A percentile compares a stretch with the other conserved stretches of the same genome.
These are phyloP conservation scores for Sitophilus oryzae DNA, from an alignment of 1,140 invertebrate species.

Conservation along the genomic window DNA sequence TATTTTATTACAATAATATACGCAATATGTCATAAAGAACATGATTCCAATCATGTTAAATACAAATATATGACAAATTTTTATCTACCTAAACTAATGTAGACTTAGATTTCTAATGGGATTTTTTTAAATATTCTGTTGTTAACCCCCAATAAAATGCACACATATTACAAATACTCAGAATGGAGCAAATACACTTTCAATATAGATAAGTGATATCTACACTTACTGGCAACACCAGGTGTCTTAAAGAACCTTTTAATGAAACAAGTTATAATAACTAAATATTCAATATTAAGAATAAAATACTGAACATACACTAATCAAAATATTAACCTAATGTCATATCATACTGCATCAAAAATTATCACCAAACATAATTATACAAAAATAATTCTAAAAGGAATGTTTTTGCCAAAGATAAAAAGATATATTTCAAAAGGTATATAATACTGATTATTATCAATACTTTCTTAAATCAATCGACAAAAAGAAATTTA, in stretches of 20 bases:
- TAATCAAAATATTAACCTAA: background rate
- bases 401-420: too few relatives aligned
- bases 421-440: too few relatives aligned
- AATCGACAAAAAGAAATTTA: too few relatives aligned
- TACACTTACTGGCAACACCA: slow-evolving; percentile 1
- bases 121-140: slow-evolving; percentile 10
- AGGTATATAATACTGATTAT: background rate
- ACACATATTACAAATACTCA: slow-evolving; percentile 41
- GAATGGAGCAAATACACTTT: slow-evolving; percentile 34
- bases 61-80: slow-evolving; percentile 42
- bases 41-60: slow-evolving; percentile 32
- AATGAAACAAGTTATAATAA: background rate
- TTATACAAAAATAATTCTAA: too few relatives aligned
- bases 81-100: slow-evolving; percentile 24
- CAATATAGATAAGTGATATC: slow-evolving; percentile 15
- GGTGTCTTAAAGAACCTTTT: slow-evolving; percentile 1
- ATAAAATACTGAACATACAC: background rate
- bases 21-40: slow-evolving; percentile 32
- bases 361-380: background rate
- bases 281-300: background rate
- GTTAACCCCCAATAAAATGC: slow-evolving; percentile 28
- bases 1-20: slow-evolving; percentile 21
- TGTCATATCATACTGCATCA: background rate
- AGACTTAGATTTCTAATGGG: slow-evolving; percentile 27
- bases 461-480: background rate